Evolutionary conservation across 53 echinoderm and acorn worm genomes (phyloP).

Genomic region (Astropecten irregularis): DNA sequence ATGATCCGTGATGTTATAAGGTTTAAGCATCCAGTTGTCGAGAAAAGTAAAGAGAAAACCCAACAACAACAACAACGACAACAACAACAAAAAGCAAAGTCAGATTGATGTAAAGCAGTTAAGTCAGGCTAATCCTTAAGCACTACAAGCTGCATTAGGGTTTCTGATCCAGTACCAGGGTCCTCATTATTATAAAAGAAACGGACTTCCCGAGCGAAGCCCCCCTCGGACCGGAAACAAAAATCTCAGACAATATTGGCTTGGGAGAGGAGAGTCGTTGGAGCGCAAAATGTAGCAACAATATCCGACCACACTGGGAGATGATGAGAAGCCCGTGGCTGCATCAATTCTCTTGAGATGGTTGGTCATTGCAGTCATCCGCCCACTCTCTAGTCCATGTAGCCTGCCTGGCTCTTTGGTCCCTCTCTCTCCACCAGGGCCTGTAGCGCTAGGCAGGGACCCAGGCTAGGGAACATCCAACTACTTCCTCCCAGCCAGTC

Average conservation of each 20-base stretch:
- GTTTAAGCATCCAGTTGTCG: too few relatives aligned
- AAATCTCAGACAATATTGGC: conserved; percentile 41
- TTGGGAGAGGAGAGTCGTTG: background rate
- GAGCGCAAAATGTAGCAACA: conserved; percentile 7
- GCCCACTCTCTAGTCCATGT: conserved; percentile 1
- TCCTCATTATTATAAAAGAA: conserved; percentile 5
- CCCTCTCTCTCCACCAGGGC: too few relatives aligned
- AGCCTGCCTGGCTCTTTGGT: too few relatives aligned
- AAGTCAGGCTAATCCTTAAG: background rate
- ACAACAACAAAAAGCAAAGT: too few relatives aligned
- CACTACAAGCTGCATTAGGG: conserved; percentile 13
- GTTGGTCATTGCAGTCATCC: background rate
- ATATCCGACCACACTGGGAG: conserved; percentile 17
- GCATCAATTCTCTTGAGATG: conserved; percentile 15
- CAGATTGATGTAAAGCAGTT: conserved; percentile 31
- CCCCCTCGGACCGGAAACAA: conserved; percentile 17
- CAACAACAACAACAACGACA: too few relatives aligned
- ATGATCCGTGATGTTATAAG: too few relatives aligned
- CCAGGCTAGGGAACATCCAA: too few relatives aligned
- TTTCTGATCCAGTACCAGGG: background rate
- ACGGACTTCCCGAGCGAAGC: too few relatives aligned
- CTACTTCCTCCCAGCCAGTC: too few relatives aligned
- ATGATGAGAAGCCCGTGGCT: background rate
- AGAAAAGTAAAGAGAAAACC: too few relatives aligned
- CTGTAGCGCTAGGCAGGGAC: too few relatives aligned